Percentiles rank a stretch among this genome's conserved stretches.
Evolutionary conservation across 1,140 invertebrate genomes (phyloP).

Genomic region (Macrobrachium nipponense): DNA sequence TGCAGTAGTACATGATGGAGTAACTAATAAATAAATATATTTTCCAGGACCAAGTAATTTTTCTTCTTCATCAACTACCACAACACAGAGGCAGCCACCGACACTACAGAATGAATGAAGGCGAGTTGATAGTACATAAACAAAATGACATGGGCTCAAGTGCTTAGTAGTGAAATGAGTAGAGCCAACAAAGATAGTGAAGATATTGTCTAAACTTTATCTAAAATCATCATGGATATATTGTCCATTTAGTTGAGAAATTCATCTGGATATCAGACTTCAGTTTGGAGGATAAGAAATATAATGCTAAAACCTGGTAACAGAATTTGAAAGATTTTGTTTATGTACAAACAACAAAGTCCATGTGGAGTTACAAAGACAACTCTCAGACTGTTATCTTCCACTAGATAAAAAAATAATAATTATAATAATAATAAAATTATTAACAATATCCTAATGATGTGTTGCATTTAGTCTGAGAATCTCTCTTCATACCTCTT

Average conservation of each 20-base stretch:
- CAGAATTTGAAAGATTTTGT: neutral
- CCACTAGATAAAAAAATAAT: constrained; percentile 15
- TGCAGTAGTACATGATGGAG: constrained; percentile 32
- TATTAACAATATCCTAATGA: neutral
- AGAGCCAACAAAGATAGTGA: neutral
- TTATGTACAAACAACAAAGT: constrained; percentile 34
- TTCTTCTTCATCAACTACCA: constrained; percentile 44
- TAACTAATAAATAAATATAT: constrained; percentile 44
- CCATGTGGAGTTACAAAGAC: constrained; percentile 6
- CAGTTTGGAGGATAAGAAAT: neutral
- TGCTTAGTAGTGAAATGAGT: neutral
- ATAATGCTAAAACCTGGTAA: neutral
- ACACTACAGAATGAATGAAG: constrained; percentile 43
- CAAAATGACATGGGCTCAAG: neutral
- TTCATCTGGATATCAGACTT: neutral
- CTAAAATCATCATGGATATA: too few relatives aligned
- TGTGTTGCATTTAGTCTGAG: constrained; percentile 42
- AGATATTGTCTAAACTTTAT: neutral
- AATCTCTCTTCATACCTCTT: constrained; percentile 50
- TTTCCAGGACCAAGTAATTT: constrained; percentile 26
- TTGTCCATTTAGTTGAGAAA: too few relatives aligned
- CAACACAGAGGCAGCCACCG: constrained; percentile 55
- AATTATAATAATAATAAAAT: constrained; percentile 3
- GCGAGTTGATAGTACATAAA: constrained; percentile 27
- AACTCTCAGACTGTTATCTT: constrained; percentile 47